These are phyloP conservation scores for Columba livia DNA, from an alignment of 2,113 vertebrate genomes.

Conservation along the genomic window DNA sequence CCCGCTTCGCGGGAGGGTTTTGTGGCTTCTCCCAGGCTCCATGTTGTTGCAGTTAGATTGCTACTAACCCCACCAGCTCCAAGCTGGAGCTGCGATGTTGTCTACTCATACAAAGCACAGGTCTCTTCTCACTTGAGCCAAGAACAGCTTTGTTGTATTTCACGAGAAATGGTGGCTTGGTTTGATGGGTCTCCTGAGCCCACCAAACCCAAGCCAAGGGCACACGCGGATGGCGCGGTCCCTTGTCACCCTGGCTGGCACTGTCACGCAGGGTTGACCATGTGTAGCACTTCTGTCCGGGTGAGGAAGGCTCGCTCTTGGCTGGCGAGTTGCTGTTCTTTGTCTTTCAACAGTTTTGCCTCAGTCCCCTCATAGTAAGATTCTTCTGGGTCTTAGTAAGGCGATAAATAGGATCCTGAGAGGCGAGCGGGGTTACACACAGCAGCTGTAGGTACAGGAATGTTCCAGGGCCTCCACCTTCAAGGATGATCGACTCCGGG, in stretches of 20 bases:
- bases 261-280: accelerated
- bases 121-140: background rate
- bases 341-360: background rate
- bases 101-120: background rate
- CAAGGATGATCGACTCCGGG: background rate
- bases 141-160: background rate
- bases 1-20: background rate
- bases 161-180: background rate
- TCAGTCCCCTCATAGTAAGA: background rate
- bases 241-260: background rate
- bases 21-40: background rate
- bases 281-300: background rate
- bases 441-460: background rate
- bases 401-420: background rate
- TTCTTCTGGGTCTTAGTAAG: background rate
- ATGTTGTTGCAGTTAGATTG: background rate
- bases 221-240: background rate
- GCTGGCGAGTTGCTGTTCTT: background rate
- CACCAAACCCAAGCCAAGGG: background rate
- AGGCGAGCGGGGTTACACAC: background rate
- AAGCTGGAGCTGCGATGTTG: background rate
- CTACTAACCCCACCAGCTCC: background rate
- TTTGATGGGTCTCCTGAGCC: background rate
- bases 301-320: background rate
- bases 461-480: background rate